Conservation (phyloP, 2,888 invertebrate genomes). For the Nineta flava region DNA sequence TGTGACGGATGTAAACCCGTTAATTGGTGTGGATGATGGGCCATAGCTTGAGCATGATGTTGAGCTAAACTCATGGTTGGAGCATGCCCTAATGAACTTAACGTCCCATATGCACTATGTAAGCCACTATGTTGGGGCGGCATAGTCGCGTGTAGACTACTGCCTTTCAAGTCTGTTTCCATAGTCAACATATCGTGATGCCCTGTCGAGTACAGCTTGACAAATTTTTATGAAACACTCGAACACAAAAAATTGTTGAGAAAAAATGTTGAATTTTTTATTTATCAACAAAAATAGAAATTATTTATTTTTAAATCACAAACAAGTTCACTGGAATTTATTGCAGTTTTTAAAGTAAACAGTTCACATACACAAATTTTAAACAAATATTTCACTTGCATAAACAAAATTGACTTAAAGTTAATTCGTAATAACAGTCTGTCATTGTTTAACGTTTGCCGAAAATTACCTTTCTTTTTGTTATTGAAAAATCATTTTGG, state of each 20-base stretch:
- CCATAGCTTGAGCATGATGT: slow-evolving; percentile 38
- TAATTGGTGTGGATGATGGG: slow-evolving; percentile 40
- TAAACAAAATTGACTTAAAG: no score
- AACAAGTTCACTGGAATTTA: neutral
- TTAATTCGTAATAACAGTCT: no score
- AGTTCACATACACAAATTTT: no score
- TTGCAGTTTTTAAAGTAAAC: no score
- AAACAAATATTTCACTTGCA: no score
- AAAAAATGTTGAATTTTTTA: no score
- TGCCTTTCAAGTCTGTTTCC: slow-evolving; percentile 83
- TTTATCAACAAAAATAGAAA: neutral
- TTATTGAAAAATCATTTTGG: no score
- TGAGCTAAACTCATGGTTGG: slow-evolving; percentile 35
- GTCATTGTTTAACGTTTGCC: no score
- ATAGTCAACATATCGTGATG: slow-evolving; percentile 69
- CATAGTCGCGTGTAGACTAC: slow-evolving; percentile 72
- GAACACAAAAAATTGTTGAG: neutral
- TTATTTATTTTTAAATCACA: neutral
- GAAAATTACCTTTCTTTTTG: no score
- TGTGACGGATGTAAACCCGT: slow-evolving; percentile 20
- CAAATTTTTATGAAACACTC: slow-evolving; percentile 25
- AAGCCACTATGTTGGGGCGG: slow-evolving; percentile 62
- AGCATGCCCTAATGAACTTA: slow-evolving; percentile 54
- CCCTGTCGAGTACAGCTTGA: slow-evolving; percentile 74
- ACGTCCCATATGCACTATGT: slow-evolving; percentile 56